These are phyloP conservation scores for Polia nebulosa DNA, from an alignment of 2,888 invertebrate genomes.

Conservation along the genomic window DNA sequence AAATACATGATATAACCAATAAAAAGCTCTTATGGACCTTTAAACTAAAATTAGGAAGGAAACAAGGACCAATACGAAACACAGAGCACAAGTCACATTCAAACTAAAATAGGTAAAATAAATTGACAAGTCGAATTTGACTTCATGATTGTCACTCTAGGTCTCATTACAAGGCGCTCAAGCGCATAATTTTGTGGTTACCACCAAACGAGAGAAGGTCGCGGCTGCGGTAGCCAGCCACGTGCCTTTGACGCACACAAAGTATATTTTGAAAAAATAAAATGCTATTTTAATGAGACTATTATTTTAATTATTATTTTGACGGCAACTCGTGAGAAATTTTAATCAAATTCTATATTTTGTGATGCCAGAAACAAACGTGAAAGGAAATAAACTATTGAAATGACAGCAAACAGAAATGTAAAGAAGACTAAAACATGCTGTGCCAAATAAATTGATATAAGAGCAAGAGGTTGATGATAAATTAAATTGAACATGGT, in stretches of 20 bases:
- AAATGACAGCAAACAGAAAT: neutral
- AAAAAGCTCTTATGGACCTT: neutral
- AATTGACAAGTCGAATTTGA: constrained; percentile 16
- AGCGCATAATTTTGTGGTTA: constrained; percentile 88
- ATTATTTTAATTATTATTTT: constrained; percentile 54
- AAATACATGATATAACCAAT: neutral
- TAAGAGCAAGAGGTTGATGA: neutral
- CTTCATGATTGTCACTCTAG: constrained; percentile 61
- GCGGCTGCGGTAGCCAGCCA: constrained; percentile 77
- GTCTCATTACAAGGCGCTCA: constrained; percentile 85
- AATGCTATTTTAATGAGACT: constrained; percentile 61
- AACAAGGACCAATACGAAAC: neutral
- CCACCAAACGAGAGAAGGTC: constrained; percentile 81
- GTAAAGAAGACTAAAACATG: neutral
- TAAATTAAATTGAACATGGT: neutral
- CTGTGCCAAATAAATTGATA: neutral
- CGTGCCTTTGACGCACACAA: constrained; percentile 72
- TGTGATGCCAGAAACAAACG: neutral
- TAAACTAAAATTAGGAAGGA: neutral
- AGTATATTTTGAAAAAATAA: constrained; percentile 51
- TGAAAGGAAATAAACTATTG: neutral
- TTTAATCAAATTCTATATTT: neutral
- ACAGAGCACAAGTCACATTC: neutral
- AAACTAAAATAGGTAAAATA: neutral
- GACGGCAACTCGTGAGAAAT: neutral